A percentile compares a stretch with the other conserved stretches of the same genome.
Evolutionary conservation across 2,797 vertebrate species (phyloP).

Genomic region (Mus minutoides): DNA sequence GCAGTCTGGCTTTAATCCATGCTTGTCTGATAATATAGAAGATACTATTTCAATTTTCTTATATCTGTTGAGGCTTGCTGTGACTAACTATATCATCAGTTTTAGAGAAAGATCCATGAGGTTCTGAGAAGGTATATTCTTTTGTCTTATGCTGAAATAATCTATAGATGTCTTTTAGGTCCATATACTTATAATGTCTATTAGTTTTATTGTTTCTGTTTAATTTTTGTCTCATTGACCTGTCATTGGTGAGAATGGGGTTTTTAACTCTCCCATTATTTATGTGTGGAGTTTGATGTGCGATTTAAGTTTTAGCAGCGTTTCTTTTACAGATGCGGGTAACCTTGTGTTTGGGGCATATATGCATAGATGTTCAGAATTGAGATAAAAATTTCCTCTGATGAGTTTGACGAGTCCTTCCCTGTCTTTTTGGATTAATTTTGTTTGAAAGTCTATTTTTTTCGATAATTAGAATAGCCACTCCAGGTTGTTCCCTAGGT

Average conservation of each 20-base stretch:
- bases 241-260: not conserved
- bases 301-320: not conserved
- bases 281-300: not conserved
- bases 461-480: not conserved
- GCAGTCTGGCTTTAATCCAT: not conserved
- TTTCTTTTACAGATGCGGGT: no score
- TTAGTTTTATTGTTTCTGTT: not conserved
- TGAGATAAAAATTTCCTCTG: not conserved
- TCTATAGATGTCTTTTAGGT: not conserved
- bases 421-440: not conserved
- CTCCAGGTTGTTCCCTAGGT: not conserved
- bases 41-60: not conserved
- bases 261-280: not conserved
- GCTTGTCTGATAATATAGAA: not conserved
- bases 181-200: not conserved
- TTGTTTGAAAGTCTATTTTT: not conserved
- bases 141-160: not conserved
- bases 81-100: not conserved
- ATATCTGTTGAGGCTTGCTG: not conserved
- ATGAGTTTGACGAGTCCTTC: not conserved
- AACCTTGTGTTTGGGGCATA: not conserved
- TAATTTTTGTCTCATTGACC: not conserved
- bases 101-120: not conserved
- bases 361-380: not conserved
- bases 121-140: not conserved